phyloP scores from a whole-genome alignment of 2,888 invertebrate genomes.

The Tetropium fuscum region DNA sequence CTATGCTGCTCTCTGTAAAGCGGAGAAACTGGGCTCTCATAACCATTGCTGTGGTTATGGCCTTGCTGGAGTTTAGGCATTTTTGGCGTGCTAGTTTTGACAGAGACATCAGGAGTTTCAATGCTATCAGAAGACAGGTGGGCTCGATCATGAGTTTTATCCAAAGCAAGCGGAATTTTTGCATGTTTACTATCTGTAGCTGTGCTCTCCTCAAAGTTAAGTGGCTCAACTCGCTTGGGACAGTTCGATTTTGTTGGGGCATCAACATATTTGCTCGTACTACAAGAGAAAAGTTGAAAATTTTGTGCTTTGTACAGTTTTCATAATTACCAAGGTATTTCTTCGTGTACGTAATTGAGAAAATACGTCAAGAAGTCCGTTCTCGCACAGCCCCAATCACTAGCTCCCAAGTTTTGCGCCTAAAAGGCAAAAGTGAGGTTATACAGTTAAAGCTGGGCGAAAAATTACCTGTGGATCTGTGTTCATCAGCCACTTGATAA shows the following conservation, averaged over 20 bases:
- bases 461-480: slow-evolving; percentile 64
- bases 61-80: slow-evolving; percentile 25
- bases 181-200: slow-evolving; percentile 10
- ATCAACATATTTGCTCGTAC: slow-evolving; percentile 24
- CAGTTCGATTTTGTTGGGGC: slow-evolving; percentile 33
- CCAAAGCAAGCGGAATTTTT: neutral
- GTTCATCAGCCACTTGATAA: slow-evolving; percentile 68
- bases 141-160: neutral
- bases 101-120: neutral
- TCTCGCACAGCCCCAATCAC: slow-evolving; percentile 46
- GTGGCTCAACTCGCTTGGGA: slow-evolving; percentile 14
- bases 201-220: neutral
- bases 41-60: slow-evolving; percentile 30
- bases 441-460: neutral
- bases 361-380: slow-evolving; percentile 61
- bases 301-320: too few relatives aligned
- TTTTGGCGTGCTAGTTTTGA: slow-evolving; percentile 47
- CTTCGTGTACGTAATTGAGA: slow-evolving; percentile 61
- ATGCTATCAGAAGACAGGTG: neutral
- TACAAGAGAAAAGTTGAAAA: too few relatives aligned
- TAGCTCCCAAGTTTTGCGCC: slow-evolving; percentile 38
- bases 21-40: slow-evolving; percentile 56
- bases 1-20: slow-evolving; percentile 46
- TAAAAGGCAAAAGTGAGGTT: slow-evolving; percentile 37
- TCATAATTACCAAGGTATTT: slow-evolving; percentile 55